Evolutionary conservation across 2,113 vertebrate genomes (phyloP), one percentile per base, ranked within the genome.

Genomic region (Corydoras maculifer): DNA sequence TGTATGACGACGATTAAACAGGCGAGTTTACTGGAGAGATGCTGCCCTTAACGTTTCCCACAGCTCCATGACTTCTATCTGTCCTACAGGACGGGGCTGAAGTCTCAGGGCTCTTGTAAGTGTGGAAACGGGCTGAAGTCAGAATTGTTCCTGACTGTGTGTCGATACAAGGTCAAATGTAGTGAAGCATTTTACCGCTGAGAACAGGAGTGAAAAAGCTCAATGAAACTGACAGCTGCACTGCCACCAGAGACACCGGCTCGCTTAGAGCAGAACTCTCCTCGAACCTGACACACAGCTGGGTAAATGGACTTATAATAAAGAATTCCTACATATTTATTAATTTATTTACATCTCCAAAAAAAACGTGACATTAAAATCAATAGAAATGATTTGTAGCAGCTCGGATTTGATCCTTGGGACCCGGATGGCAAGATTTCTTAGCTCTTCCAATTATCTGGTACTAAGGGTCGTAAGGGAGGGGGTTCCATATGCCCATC

Each of bases 121-220:
- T 43, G 32, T n/a, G 48, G 6, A 8, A 4, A 61, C 35, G 53
- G 58, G 9, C 58, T 54, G 31, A 62, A 3, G 50, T 43, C 18
- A 48, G 50, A 30, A 74, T 11, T 61, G 58, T 55, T 67, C 64
- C 59, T 35, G 57, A 65, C 15, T 50, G 70, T 31, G 53, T 65
- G 70, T 32, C 62, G 51, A 74, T 64, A 74, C 4, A 8, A 67
- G 64, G 58, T 48, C 65, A 74, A 67, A 62, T 62, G 31, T 62
- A 57, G 50, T 57, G 32, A 50, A 67, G 51, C 9, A 54, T 11
- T 68, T 32, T 68, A 18, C 50, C 30, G 18, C 32, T 55, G 14
- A 74, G 9, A 65, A 62, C 65, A 54, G n/a, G 50, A 49, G 58
- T 62, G 15, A 29, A 51, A 68, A 74, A 55, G 51, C 58, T 57